Conservation (phyloP, 2,113 vertebrate genomes). For the Panthera tigris region DNA sequence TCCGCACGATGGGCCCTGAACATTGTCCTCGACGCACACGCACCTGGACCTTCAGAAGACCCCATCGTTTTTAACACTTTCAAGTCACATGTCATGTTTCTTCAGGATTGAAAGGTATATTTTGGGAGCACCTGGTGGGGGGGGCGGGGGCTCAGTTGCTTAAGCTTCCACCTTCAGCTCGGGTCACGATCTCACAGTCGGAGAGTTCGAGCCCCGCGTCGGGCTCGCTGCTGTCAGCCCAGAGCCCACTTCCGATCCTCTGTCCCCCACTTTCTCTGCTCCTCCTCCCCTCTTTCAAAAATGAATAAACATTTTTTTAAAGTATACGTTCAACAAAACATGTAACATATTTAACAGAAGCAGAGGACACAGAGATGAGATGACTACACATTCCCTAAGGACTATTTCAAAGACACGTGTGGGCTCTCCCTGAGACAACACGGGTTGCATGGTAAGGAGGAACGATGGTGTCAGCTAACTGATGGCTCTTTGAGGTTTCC, state of each 20-base stretch:
- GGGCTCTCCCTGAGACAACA: background rate
- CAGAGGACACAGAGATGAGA: background rate
- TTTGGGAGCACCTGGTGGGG: background rate
- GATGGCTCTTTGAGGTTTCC: background rate
- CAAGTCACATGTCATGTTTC: background rate
- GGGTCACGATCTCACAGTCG: too few species aligned
- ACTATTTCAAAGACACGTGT: background rate
- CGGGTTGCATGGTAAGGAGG: background rate
- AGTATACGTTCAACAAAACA: background rate
- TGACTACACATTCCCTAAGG: background rate
- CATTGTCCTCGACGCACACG: background rate
- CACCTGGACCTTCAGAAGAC: background rate
- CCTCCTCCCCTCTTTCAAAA: too few species aligned
- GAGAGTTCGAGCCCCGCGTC: too few species aligned
- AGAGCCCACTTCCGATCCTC: too few species aligned
- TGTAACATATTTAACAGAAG: background rate
- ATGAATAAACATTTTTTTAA: background rate
- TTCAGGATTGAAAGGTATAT: conserved; percentile 13
- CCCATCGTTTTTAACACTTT: background rate
- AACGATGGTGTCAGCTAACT: background rate
- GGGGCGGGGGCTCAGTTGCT: too few species aligned
- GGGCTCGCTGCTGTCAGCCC: too few species aligned
- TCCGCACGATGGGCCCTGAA: background rate
- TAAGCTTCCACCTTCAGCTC: too few species aligned
- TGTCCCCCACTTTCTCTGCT: too few species aligned